Conservation (phyloP, 1,140 invertebrate genomes). For the Rhyacophila brunnea region DNA sequence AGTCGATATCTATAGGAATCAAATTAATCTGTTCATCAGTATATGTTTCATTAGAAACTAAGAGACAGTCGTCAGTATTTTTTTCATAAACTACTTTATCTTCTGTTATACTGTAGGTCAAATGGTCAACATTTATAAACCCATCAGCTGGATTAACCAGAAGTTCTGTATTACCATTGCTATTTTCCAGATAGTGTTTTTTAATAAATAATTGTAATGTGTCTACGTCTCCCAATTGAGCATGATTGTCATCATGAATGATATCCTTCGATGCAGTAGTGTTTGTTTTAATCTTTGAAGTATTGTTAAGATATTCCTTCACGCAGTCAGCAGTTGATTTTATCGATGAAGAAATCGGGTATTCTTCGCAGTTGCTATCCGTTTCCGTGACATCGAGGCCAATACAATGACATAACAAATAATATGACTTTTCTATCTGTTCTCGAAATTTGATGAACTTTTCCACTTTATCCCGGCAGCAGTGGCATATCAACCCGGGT, state of each 20-base stretch:
- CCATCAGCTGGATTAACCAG: slow-evolving; percentile 17
- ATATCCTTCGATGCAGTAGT: too few relatives aligned
- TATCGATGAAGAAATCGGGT: background rate
- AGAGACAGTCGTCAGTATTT: slow-evolving; percentile 4
- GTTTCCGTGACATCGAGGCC: slow-evolving; percentile 16
- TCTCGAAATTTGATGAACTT: slow-evolving; percentile 22
- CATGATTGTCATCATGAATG: too few relatives aligned
- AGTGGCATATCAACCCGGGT: slow-evolving; percentile 11
- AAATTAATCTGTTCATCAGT: slow-evolving; percentile 5
- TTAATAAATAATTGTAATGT: background rate
- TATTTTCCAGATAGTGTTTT: slow-evolving; percentile 5
- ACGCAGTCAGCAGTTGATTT: background rate
- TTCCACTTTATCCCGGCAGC: slow-evolving; percentile 11
- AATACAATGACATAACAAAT: slow-evolving; percentile 15
- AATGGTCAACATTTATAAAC: slow-evolving; percentile 11
- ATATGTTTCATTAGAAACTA: background rate
- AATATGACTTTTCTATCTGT: slow-evolving; percentile 22
- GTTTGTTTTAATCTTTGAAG: background rate
- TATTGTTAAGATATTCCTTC: slow-evolving; percentile 5
- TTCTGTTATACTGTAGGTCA: slow-evolving; percentile 1
- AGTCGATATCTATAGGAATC: slow-evolving; percentile 10
- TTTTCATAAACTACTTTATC: slow-evolving; percentile 11
- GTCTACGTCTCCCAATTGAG: too few relatives aligned
- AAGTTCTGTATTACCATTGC: slow-evolving; percentile 1
- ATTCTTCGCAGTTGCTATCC: slow-evolving; percentile 1